A percentile compares a stretch with the other conserved stretches of the same genome.
Evolutionary conservation across 2,797 vertebrate species (phyloP).

Genomic region (Mormyrus proboscirostris): DNA sequence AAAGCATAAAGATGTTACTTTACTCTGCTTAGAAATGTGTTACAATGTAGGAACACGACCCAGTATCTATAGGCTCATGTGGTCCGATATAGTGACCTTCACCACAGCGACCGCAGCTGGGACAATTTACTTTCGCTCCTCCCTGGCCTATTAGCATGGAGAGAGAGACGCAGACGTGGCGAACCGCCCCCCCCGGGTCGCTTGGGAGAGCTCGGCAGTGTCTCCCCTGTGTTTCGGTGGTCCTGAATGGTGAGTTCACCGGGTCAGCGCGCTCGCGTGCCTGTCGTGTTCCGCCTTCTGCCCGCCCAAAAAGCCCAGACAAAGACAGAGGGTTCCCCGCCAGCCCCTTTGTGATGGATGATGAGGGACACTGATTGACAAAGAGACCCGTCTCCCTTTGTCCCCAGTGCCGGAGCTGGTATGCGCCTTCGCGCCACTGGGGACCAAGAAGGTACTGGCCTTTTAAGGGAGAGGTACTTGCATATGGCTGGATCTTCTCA

Average conservation of each 20-base stretch:
- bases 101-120: neutral
- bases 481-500: neutral
- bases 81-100: neutral
- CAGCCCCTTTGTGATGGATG: neutral
- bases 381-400: neutral
- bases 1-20: neutral
- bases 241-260: neutral
- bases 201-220: neutral
- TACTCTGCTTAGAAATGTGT: neutral
- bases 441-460: neutral
- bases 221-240: neutral
- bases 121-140: neutral
- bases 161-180: neutral
- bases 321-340: neutral
- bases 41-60: neutral
- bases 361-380: conserved; percentile 12
- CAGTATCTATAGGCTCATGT: neutral
- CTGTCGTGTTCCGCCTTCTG: neutral
- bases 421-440: neutral
- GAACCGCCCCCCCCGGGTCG: neutral
- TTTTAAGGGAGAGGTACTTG: neutral
- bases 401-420: neutral
- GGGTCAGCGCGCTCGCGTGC: neutral
- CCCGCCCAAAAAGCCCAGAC: neutral
- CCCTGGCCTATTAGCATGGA: neutral